Evolutionary conservation across 1,140 invertebrate genomes (phyloP), one percentile per base, ranked within the genome.

Genomic region (Drosophila novamexicana): DNA sequence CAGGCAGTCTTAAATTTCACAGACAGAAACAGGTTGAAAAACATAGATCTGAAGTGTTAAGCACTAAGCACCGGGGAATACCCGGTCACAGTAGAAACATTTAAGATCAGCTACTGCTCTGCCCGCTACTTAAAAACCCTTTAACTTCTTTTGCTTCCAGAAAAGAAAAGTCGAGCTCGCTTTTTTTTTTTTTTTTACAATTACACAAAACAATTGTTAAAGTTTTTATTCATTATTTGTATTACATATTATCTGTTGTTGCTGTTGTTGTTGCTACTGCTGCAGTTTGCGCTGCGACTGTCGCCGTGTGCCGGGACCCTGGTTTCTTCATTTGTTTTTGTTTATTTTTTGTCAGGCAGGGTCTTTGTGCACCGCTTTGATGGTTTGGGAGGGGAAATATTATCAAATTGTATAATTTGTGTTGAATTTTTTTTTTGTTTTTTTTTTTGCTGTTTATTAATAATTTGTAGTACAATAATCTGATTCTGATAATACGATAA

Each of bases 191-290:
- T 70, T 65, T 14, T 72, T 79, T 90, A 90, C 85, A 90, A 90
- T 90, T 90, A 90, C 85, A 90, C 85, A 90, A 90, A 90, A 90
- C 85, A 90, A 90, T 90, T 85, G 81, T 90, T 90, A 90, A 90
- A 90, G 82, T 90, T 90, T 88, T 90, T 90, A 90, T 90, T 90
- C 81, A 90, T 85, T 90, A 90, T 69, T 86, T 77, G 84, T 86
- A 90, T 90, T 85, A 77, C 79, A 74, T 90, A 75, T 85, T 89
- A 74, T 90, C 76, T 82, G 62, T 66, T 71, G 72, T 63, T 83
- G 62, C 64, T 74, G 57, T 71, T 75, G 67, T 72, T 77, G 77
- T 75, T 81, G 77, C 45, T 65, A 53, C 50, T 50, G 52, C 40
- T 59, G 52, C 61, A 58, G 61, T 47, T 29, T 14, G n/a, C 39